These are phyloP conservation scores for Cremastinae sp. DNA, from an alignment of 2,888 invertebrate genomes.

Conservation along the genomic window DNA sequence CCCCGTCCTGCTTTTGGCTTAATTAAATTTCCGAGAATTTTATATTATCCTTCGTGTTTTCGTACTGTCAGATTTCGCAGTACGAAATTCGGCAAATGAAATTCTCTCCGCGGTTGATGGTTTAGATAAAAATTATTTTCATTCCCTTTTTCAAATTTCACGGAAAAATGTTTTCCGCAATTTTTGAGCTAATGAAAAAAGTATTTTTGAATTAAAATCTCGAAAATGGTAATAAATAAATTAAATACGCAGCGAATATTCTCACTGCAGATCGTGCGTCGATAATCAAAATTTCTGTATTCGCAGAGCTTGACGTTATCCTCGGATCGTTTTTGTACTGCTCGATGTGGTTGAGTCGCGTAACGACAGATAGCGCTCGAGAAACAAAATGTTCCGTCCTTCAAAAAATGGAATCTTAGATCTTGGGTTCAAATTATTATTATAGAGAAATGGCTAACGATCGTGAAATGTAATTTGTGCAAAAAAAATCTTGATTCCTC, in stretches of 20 bases:
- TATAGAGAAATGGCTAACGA: too few species aligned
- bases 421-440: too few species aligned
- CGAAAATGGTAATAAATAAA: constrained; percentile 28
- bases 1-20: constrained; percentile 64
- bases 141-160: constrained; percentile 5
- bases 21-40: constrained; percentile 76
- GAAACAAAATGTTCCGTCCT: not conserved
- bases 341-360: not conserved
- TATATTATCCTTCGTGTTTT: constrained; percentile 68
- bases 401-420: not conserved
- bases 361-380: constrained; percentile 49
- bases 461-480: too few species aligned
- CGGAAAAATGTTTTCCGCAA: constrained; percentile 49
- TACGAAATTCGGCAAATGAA: constrained; percentile 31
- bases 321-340: constrained; percentile 1
- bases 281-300: constrained; percentile 64
- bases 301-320: constrained; percentile 35
- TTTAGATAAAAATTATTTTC: constrained; percentile 28
- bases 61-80: constrained; percentile 57
- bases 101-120: constrained; percentile 14
- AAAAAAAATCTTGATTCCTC: constrained; percentile 7
- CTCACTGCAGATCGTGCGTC: constrained; percentile 43
- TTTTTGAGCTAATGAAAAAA: not conserved
- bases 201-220: not conserved
- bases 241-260: constrained; percentile 13